Base-by-base conservation (phyloP, 2,888 invertebrate species). In the Megamerina dolium region DNA sequence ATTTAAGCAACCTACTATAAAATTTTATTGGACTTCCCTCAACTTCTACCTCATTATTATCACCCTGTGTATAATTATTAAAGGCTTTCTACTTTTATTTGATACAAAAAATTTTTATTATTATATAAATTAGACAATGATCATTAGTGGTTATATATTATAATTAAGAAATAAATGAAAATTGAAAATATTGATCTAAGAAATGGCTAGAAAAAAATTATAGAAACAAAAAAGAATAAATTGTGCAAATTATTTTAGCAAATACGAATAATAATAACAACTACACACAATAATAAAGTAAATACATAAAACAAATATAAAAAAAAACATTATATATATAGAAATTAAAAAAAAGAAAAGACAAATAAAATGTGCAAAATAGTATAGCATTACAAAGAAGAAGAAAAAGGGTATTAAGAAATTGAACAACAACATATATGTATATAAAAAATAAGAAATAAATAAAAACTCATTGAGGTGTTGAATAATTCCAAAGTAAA, bases 401-500 rank as follows among this genome's bases (percentile, higher is more conserved):
- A 20, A 37, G 43, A 37, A 35, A 43, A 43, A 49, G 26, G 18
- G 30, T 13, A 23, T 21, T 20, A 27, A 19, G 32, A 32, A 32
- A 49, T 34, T 30, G 26, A 40, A 31, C 40, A 30, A 29, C 18
- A 46, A 41, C 37, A 33, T 36, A 33, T 27, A 29, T 33, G 37
- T 38, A 36, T 33, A n/a, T 18, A 27, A 3, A 17, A 17, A 38
- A 18, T 5, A 35, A 19, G 6, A 14, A 35, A 35, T 17, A 14
- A 10, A 19, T 27, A 32, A 13, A 30, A 16, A 35, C 32, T 9
- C 18, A 29, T 33, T 39, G 35, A 42, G 38, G 41, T 42, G 37
- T 39, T 39, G 45, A 43, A 30, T 45, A 48, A 48, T 43, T 37
- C 37, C 30, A 35, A 41, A 46, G 48, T 49, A 60, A 60, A 60